Evolutionary conservation across 1,140 invertebrate species (phyloP).

Genomic region (Eueides isabella): DNA sequence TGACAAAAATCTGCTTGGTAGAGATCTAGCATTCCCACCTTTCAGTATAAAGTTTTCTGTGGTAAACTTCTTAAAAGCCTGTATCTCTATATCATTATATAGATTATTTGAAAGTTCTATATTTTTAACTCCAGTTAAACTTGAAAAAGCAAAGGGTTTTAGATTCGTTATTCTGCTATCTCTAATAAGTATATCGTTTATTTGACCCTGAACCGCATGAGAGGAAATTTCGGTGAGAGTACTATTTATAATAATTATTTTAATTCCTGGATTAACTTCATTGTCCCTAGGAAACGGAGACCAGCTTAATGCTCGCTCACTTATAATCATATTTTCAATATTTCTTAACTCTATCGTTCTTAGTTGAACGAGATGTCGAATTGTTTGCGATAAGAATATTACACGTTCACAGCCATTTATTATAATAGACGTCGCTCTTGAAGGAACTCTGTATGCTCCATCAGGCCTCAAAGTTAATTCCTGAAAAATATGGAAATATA

Average conservation of each 20-base stretch:
- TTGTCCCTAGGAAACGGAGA: conserved; percentile 57
- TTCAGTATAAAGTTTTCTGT: conserved; percentile 85
- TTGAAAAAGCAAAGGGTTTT: conserved; percentile 88
- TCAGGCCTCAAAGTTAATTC: conserved; percentile 83
- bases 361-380: conserved; percentile 62
- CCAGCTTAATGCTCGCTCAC: conserved; percentile 68
- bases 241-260: conserved; percentile 67
- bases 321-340: conserved; percentile 59
- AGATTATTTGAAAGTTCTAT: conserved; percentile 82
- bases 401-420: conserved; percentile 82
- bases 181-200: conserved; percentile 86
- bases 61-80: conserved; percentile 91
- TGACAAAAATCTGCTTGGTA: conserved; percentile 88
- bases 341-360: conserved; percentile 64
- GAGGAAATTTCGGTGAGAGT: conserved; percentile 85
- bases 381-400: conserved; percentile 77
- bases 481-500: conserved; percentile 62
- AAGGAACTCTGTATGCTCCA: conserved; percentile 81
- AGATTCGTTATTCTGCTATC: conserved; percentile 84
- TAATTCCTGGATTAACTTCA: conserved; percentile 67
- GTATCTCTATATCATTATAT: conserved; percentile 85
- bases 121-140: conserved; percentile 82
- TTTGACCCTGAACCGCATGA: conserved; percentile 86
- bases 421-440: conserved; percentile 80
- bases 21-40: conserved; percentile 69